Conservation (phyloP, 2,797 vertebrate species). For the Pteronotus mesoamericanus region DNA sequence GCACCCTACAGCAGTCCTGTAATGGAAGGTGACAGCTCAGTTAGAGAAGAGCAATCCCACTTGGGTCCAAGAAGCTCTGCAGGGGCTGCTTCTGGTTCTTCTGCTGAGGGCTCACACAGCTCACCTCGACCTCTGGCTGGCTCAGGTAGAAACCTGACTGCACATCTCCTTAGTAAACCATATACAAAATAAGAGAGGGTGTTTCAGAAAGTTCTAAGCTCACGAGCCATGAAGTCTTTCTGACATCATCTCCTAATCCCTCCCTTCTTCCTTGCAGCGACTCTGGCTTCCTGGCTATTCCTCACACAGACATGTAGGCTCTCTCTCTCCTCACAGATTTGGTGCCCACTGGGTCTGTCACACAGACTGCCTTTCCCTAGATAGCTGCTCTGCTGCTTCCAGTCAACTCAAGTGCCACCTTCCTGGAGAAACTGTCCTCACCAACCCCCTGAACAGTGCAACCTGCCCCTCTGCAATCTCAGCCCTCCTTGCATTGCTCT, state of each 20-base stretch:
- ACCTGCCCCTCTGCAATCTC: no score
- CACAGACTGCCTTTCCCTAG: no score
- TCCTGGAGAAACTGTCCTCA: neutral
- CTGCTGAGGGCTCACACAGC: neutral
- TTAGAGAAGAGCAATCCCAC: neutral
- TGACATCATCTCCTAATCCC: neutral
- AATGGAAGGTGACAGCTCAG: neutral
- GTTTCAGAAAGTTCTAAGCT: neutral
- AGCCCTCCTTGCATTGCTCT: neutral
- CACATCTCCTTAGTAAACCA: no score
- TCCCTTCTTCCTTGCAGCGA: neutral
- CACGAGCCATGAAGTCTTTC: neutral
- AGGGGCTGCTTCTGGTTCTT: neutral
- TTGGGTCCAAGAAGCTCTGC: neutral
- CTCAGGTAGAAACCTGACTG: neutral
- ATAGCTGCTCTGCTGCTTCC: accelerated
- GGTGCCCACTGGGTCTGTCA: neutral
- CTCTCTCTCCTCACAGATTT: neutral
- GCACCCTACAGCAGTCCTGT: neutral
- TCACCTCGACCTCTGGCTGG: neutral
- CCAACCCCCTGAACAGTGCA: accelerated
- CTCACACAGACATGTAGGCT: neutral
- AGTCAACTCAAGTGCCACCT: neutral
- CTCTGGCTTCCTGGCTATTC: neutral
- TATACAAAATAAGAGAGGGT: neutral